Conservation (phyloP, 2,797 vertebrate species). For the Amblyopsis hoosieri region DNA sequence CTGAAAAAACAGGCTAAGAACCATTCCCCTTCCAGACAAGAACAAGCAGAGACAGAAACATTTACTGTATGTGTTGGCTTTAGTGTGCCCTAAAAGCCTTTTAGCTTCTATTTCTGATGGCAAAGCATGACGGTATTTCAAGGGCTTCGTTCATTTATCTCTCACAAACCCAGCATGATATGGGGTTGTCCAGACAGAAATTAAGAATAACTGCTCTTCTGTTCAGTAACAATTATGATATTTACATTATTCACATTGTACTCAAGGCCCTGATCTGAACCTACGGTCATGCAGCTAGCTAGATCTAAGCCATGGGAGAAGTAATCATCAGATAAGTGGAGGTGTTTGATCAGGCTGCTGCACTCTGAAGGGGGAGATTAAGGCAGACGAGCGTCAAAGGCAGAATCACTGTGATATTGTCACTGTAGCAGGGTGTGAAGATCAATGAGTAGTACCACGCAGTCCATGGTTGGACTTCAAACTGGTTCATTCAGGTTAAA, state of each 20-base stretch:
- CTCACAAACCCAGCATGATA: too few relatives aligned
- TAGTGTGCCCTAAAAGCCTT: conserved; percentile 51
- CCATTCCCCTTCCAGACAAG: neutral
- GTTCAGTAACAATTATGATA: too few relatives aligned
- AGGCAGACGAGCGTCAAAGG: conserved; percentile 19
- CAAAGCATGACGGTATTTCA: conserved; percentile 44
- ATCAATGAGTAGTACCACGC: conserved; percentile 38
- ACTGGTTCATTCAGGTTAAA: conserved; percentile 22
- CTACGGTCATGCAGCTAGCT: too few relatives aligned
- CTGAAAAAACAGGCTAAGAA: neutral
- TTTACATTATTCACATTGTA: too few relatives aligned
- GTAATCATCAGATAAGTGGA: too few relatives aligned
- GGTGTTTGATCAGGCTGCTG: too few relatives aligned
- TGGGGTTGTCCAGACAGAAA: too few relatives aligned
- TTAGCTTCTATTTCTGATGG: conserved; percentile 35
- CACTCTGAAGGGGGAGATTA: too few relatives aligned
- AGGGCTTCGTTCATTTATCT: too few relatives aligned
- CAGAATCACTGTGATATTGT: conserved; percentile 35
- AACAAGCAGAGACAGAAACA: neutral
- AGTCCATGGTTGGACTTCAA: conserved; percentile 25
- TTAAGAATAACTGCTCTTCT: too few relatives aligned
- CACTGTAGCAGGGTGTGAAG: conserved; percentile 37
- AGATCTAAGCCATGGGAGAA: too few relatives aligned
- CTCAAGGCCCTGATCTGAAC: too few relatives aligned
- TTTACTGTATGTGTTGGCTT: conserved; percentile 24